Percentiles rank a stretch among this genome's conserved stretches.
These are phyloP conservation scores for Zingel zingel DNA, from an alignment of 2,113 vertebrate species.

Conservation along the genomic window DNA sequence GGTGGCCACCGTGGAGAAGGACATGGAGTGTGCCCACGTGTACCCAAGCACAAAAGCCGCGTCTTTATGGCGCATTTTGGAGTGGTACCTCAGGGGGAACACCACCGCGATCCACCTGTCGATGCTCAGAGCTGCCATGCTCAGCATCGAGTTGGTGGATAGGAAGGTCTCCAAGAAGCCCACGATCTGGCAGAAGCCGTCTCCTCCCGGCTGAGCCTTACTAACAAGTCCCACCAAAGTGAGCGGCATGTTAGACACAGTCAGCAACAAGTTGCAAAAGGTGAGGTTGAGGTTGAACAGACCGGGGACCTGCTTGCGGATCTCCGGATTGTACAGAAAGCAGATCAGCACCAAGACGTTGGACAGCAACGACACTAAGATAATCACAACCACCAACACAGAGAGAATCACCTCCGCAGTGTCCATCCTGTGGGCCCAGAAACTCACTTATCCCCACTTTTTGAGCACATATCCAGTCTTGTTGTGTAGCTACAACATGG, in stretches of 20 bases:
- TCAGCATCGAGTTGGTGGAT: conserved; percentile 96
- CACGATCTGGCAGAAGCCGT: conserved; percentile 88
- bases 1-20: conserved; percentile 91
- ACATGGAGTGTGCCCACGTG: conserved; percentile 94
- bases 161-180: conserved; percentile 98
- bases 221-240: conserved; percentile 93
- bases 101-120: conserved; percentile 98
- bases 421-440: conserved; percentile 88
- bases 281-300: conserved; percentile 98
- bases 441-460: conserved; percentile 73
- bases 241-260: conserved; percentile 96
- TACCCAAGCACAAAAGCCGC: conserved; percentile 93
- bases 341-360: conserved; percentile 98
- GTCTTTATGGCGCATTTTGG: conserved; percentile 94
- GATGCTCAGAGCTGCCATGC: conserved; percentile 97
- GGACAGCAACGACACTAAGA: conserved; percentile 95
- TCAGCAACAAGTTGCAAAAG: conserved; percentile 96
- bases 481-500: conserved; percentile 48
- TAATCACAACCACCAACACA: conserved; percentile 89
- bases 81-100: conserved; percentile 96
- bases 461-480: conserved; percentile 64
- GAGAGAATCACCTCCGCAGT: conserved; percentile 90
- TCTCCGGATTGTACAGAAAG: conserved; percentile 93
- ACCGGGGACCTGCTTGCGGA: conserved; percentile 95
- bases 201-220: conserved; percentile 88